A percentile compares a stretch with the other conserved stretches of the same genome.
These are phyloP conservation scores for Homarus americanus DNA, from an alignment of 1,140 invertebrate genomes.

Conservation along the genomic window DNA sequence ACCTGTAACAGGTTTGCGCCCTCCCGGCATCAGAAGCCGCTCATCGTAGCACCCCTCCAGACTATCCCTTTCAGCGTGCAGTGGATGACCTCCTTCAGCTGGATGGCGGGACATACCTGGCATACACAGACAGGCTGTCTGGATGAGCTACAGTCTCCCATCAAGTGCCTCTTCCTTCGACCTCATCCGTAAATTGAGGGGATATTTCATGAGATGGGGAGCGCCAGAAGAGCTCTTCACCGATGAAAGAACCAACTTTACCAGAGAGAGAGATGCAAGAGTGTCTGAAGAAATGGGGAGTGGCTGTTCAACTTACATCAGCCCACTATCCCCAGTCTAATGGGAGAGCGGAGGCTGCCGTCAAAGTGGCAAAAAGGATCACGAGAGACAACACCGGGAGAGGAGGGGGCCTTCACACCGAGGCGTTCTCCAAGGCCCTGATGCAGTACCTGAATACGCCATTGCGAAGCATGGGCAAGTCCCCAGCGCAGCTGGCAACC, in stretches of 20 bases:
- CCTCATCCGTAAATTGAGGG: too few relatives aligned
- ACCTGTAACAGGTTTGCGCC: neutral
- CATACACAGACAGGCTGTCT: neutral
- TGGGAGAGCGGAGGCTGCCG: slow-evolving; percentile 1
- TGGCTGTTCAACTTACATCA: neutral
- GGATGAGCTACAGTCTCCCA: too few relatives aligned
- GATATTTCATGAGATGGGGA: neutral
- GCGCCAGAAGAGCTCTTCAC: neutral
- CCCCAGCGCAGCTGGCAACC: neutral
- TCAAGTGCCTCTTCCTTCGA: too few relatives aligned
- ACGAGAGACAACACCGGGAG: neutral
- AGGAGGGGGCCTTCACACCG: neutral
- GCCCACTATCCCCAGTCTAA: neutral
- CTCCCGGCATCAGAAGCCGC: neutral
- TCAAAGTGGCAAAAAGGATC: neutral
- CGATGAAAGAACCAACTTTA: neutral
- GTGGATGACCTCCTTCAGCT: neutral
- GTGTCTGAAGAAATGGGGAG: neutral
- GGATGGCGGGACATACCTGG: neutral
- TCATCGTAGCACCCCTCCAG: neutral
- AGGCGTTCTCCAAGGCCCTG: neutral
- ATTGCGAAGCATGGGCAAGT: neutral
- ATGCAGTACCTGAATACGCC: slow-evolving; percentile 5
- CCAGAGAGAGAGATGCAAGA: neutral
- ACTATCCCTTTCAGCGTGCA: neutral